Percentiles rank a stretch among this genome's conserved stretches.
phyloP scores from a whole-genome alignment of 2,113 vertebrate genomes.

The Tetrax tetrax region DNA sequence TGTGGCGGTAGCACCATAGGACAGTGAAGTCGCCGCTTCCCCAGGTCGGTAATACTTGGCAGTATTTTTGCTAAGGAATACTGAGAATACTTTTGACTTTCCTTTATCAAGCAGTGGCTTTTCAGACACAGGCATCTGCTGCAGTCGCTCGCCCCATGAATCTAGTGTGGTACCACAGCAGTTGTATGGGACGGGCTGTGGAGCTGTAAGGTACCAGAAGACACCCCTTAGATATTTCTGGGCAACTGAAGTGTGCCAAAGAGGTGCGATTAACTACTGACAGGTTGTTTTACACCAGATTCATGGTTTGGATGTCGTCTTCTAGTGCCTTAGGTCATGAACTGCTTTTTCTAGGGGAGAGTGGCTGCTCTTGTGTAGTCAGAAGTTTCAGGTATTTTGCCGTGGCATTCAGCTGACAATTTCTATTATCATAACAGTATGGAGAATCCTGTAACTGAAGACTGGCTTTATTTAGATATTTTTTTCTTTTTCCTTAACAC shows the following conservation, averaged over 20 bases:
- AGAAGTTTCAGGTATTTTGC: not conserved
- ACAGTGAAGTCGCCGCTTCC: not conserved
- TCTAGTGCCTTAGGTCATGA: not conserved
- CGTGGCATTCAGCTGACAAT: not conserved
- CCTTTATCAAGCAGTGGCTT: not conserved
- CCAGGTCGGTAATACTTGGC: too few relatives aligned
- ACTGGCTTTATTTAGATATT: not conserved
- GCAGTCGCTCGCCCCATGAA: not conserved
- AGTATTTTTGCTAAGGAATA: not conserved
- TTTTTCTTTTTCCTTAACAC: not conserved
- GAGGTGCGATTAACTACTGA: not conserved
- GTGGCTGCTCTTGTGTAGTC: not conserved
- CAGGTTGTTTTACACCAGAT: not conserved
- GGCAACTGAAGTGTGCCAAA: not conserved
- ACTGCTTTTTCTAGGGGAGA: not conserved
- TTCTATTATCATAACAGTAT: not conserved
- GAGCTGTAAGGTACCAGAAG: not conserved
- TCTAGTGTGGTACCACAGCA: not conserved
- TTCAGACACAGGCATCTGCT: not conserved
- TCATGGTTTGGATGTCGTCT: not conserved
- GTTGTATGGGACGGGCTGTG: rapidly evolving
- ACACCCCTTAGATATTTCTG: not conserved
- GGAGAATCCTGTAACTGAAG: not conserved
- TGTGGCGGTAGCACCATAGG: not conserved
- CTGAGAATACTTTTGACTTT: not conserved